These are phyloP conservation scores for Kryphioiulus occultus DNA, from an alignment of 2,888 invertebrate species.

Conservation along the genomic window DNA sequence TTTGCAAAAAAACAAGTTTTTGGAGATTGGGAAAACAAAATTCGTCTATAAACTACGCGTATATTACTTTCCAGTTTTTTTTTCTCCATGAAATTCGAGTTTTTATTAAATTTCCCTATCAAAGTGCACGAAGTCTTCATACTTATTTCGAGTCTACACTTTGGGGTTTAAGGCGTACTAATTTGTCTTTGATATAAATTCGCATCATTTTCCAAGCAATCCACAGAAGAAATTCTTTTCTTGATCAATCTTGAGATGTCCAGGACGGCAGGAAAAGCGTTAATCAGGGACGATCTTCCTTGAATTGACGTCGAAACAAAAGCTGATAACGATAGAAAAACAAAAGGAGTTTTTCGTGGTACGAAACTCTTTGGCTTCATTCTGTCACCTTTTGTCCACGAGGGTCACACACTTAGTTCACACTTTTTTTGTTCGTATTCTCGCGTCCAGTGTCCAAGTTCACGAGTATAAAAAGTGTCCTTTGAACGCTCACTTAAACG, in stretches of 20 bases:
- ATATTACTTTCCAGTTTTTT: not conserved
- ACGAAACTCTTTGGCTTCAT: not conserved
- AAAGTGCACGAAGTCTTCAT: not conserved
- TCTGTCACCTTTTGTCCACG: not conserved
- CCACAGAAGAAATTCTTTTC: not conserved
- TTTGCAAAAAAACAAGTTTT: not conserved
- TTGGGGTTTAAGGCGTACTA: slow-evolving; percentile 11
- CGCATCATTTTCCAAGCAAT: not conserved
- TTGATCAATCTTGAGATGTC: not conserved
- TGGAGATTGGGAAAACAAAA: not conserved
- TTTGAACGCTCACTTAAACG: not conserved
- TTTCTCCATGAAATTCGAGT: not conserved
- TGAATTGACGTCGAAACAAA: not conserved
- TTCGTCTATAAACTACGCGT: not conserved
- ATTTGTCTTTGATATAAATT: slow-evolving; percentile 4
- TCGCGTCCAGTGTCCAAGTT: not conserved
- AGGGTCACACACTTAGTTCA: not conserved
- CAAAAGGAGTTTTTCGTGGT: not conserved
- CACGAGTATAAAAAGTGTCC: not conserved
- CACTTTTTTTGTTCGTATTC: not conserved
- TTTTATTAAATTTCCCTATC: not conserved
- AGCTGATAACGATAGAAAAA: slow-evolving; percentile 8
- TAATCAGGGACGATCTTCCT: not conserved
- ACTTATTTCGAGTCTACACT: slow-evolving; percentile 5
- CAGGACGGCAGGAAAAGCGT: slow-evolving; percentile 27